Evolutionary conservation across 2,797 vertebrate genomes (phyloP).

Genomic region (Gila robusta): DNA sequence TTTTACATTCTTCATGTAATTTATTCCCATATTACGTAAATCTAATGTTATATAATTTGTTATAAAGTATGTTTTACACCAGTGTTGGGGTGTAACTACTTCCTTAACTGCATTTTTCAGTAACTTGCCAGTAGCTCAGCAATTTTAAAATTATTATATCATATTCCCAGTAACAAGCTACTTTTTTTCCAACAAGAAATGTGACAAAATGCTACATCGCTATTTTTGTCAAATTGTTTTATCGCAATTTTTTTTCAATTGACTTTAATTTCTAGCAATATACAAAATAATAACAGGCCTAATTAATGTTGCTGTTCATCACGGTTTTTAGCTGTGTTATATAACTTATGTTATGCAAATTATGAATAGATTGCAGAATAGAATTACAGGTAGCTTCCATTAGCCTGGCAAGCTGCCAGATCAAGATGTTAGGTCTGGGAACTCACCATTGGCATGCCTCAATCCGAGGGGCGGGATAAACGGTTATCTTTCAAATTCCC

Average conservation of each 20-base stretch:
- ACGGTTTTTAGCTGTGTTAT: neutral
- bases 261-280: neutral
- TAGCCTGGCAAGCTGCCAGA: no score
- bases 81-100: neutral
- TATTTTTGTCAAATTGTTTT: neutral
- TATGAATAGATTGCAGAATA: neutral
- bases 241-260: neutral
- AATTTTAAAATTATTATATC: neutral
- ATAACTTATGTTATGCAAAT: neutral
- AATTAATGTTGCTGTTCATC: neutral
- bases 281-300: neutral
- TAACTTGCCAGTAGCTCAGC: constrained; percentile 11
- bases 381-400: neutral
- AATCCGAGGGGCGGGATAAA: no score
- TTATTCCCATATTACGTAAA: constrained; percentile 34
- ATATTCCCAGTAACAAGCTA: neutral
- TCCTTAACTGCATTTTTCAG: neutral
- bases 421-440: no score
- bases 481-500: no score
- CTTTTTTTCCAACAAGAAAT: neutral
- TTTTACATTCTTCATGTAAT: constrained; percentile 23
- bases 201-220: neutral
- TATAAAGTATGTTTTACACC: constrained; percentile 3
- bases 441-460: no score
- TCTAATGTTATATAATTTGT: constrained; percentile 32